phyloP scores from a whole-genome alignment of 2,888 invertebrate species.

The Erannis defoliaria region DNA sequence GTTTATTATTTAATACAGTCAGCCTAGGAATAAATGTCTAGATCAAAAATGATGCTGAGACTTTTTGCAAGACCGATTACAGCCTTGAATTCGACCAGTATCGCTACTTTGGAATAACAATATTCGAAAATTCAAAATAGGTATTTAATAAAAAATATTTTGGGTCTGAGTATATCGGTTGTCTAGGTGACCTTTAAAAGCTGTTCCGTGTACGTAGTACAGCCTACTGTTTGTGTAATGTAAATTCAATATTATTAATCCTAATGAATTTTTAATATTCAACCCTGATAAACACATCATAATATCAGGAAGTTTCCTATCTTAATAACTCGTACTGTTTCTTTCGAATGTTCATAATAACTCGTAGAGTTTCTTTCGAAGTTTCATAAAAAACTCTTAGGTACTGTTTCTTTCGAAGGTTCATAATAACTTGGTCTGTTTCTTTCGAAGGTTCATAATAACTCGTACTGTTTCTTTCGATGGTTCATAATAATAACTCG shows the following conservation, averaged over 20 bases:
- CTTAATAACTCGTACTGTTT: too few species aligned
- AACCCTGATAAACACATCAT: not conserved
- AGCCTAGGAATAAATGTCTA: not conserved
- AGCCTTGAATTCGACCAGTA: not conserved
- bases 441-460: too few species aligned
- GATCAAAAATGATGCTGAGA: not conserved
- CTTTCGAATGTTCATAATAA: too few species aligned
- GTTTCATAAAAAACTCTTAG: too few species aligned
- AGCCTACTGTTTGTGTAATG: slow-evolving; percentile 1
- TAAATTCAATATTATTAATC: not conserved
- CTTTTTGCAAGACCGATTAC: slow-evolving; percentile 2
- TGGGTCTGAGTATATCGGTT: not conserved
- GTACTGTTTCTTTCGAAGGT: too few species aligned
- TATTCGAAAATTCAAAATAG: slow-evolving; percentile 9
- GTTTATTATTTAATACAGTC: too few species aligned
- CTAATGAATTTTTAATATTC: not conserved
- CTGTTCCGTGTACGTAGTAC: slow-evolving; percentile 9
- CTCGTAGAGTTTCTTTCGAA: too few species aligned
- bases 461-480: too few species aligned
- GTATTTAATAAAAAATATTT: slow-evolving; percentile 9
- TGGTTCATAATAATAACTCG: too few species aligned
- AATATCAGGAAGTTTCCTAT: too few species aligned
- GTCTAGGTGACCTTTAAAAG: slow-evolving; percentile 11
- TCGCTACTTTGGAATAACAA: slow-evolving; percentile 7
- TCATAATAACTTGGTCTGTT: too few species aligned